phyloP scores from a whole-genome alignment of 2,113 vertebrate genomes.

The Ramphastos sulfuratus region DNA sequence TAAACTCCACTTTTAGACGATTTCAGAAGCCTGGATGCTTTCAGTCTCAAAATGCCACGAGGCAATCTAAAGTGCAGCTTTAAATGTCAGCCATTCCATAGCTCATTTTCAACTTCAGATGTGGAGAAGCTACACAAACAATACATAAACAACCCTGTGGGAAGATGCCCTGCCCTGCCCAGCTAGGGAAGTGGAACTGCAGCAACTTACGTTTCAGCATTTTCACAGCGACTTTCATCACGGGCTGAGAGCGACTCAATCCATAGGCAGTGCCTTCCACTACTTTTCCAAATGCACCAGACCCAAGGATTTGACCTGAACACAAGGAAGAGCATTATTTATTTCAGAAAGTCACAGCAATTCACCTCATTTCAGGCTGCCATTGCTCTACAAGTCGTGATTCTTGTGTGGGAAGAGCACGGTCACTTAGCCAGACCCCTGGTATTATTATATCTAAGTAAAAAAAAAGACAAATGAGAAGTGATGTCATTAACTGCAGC shows the following conservation, averaged over 20 bases:
- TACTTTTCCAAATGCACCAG: slow-evolving; percentile 97
- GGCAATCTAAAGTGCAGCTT: not conserved
- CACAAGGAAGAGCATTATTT: not conserved
- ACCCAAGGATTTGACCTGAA: slow-evolving; percentile 94
- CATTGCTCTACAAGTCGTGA: not conserved
- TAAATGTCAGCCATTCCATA: not conserved
- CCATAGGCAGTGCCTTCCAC: slow-evolving; percentile 97
- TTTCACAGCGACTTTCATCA: slow-evolving; percentile 99
- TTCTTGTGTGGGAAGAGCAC: not conserved
- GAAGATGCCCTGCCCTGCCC: not conserved
- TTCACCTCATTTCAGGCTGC: not conserved
- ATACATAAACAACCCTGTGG: not conserved
- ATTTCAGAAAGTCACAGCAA: not conserved
- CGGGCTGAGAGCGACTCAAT: slow-evolving; percentile 92
- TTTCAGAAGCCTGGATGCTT: not conserved
- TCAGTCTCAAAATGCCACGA: not conserved
- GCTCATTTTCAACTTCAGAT: not conserved
- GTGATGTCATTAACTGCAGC: slow-evolving; percentile 11
- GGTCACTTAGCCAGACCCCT: not conserved
- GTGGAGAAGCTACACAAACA: not conserved
- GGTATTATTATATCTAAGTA: not conserved
- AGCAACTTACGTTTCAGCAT: slow-evolving; percentile 95
- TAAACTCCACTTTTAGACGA: not conserved
- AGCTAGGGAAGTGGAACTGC: not conserved
- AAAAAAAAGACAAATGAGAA: slow-evolving; percentile 25